Evolutionary conservation across 2,888 invertebrate genomes (phyloP), one percentile per base, ranked within the genome.

Genomic region (Lasioglossum calceatum): DNA sequence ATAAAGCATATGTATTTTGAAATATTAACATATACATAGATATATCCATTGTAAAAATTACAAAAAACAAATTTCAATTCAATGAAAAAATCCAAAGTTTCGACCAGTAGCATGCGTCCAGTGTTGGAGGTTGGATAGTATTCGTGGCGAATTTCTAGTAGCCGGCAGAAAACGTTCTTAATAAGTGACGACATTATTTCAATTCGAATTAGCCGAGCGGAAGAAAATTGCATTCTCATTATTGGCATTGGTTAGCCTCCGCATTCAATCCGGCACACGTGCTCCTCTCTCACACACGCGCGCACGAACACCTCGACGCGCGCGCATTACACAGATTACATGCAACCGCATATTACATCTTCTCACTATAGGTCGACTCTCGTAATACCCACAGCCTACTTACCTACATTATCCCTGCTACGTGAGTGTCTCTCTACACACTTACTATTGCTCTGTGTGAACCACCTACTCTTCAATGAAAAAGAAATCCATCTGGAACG

Each of bases 371-470:
- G 90, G 89, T 91, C 91, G 92, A 93, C 92, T 94, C 92, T 93
- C 91, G 91, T 94, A 94, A 94, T 94, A 93, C 94, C 92, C 94
- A 93, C 94, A 95, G 94, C 95, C 95, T 94, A 95, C 95, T 95
- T 95, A 95, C 95, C 95, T 95, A 95, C 95, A 95, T 95, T 94
- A 94, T 67, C 77, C 85, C 84, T 71, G 54, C 78, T 77, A 70
- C 47, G 42, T 10, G 67, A 27, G 64, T 42, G 58, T 81, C 75
- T 78, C 64, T 73, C 64, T 50, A 78, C 71, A 50, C 54, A 71
- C 70, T 71, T 47, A n/a, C 64, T 85, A 76, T 64, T 77, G 36
- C 84, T n/a, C 47, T 77, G 73, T 85, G 85, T 79, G 85, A 85
- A 85, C 84, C 84, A 85, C 67, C 84, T 79, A 84, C 79, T 85